Evolutionary conservation across 2,888 invertebrate genomes (phyloP).

Genomic region (Lasioglossum marginatum): DNA sequence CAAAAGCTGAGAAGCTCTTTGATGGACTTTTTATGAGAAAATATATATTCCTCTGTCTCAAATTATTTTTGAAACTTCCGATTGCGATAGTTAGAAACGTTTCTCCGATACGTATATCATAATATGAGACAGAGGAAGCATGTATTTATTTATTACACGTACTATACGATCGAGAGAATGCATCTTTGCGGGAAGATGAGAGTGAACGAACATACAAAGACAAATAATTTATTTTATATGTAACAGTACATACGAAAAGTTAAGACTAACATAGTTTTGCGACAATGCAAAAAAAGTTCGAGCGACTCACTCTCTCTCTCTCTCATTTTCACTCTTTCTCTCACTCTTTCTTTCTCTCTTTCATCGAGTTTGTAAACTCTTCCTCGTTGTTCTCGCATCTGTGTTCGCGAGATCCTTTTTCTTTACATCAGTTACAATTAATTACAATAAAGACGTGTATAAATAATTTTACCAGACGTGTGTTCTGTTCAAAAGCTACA

Average conservation of each 20-base stretch:
- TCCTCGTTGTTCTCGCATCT: constrained; percentile 41
- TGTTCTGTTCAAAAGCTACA: constrained; percentile 23
- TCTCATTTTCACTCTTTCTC: not conserved
- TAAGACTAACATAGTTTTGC: constrained; percentile 40
- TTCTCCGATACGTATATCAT: not conserved
- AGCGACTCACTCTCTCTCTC: constrained; percentile 20
- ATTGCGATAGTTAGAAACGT: not conserved
- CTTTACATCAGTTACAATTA: constrained; percentile 60
- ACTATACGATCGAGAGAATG: not conserved
- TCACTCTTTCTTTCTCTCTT: not conserved
- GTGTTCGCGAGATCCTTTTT: constrained; percentile 50
- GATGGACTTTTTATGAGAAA: constrained; percentile 11
- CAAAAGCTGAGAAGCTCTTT: constrained; percentile 6
- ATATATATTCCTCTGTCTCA: constrained; percentile 26
- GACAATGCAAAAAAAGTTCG: constrained; percentile 48
- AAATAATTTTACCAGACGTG: constrained; percentile 58
- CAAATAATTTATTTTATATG: constrained; percentile 81
- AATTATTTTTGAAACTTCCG: not conserved
- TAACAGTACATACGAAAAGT: constrained; percentile 64
- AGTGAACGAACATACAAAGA: constrained; percentile 63
- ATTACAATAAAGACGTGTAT: constrained; percentile 66
- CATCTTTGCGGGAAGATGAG: not conserved
- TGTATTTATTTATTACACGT: not conserved
- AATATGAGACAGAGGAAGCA: not conserved
- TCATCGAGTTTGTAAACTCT: constrained; percentile 30